Percentiles rank a stretch among this genome's conserved stretches.
Conservation (phyloP, 2,888 invertebrate genomes). For the Andrena fulva region DNA sequence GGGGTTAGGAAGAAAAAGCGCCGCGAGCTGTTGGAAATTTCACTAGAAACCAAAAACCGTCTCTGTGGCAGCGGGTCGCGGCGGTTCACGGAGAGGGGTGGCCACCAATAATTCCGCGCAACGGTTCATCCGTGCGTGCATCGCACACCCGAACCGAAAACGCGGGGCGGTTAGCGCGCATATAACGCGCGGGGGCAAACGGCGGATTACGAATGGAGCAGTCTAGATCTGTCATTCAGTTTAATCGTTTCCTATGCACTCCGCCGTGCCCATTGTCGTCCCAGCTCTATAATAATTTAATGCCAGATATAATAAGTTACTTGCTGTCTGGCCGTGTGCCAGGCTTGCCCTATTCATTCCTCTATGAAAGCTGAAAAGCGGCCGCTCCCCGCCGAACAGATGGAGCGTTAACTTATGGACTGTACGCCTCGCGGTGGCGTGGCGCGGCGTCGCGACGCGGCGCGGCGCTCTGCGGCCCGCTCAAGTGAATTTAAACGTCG, state of each 20-base stretch:
- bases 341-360: conserved; percentile 83
- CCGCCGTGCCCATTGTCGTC: conserved; percentile 83
- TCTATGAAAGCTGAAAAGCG: conserved; percentile 82
- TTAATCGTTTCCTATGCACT: conserved; percentile 85
- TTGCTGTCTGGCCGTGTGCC: conserved; percentile 83
- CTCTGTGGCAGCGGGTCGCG: neutral
- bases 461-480: conserved; percentile 31
- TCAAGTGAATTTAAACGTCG: conserved; percentile 74
- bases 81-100: neutral
- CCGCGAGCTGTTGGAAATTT: neutral
- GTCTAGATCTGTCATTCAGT: conserved; percentile 81
- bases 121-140: conserved; percentile 13
- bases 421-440: conserved; percentile 71
- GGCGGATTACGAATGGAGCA: conserved; percentile 65
- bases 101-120: conserved; percentile 13
- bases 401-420: conserved; percentile 81
- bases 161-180: conserved; percentile 38
- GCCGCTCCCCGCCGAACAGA: conserved; percentile 72
- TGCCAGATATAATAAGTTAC: conserved; percentile 85
- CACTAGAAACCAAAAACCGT: conserved; percentile 12
- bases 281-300: conserved; percentile 84
- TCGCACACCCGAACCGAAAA: conserved; percentile 17
- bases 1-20: neutral
- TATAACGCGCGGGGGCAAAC: conserved; percentile 53
- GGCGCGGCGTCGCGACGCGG: conserved; percentile 24